Evolutionary conservation across 1,140 invertebrate genomes (phyloP).

Genomic region (Tetramorium parvispinum): DNA sequence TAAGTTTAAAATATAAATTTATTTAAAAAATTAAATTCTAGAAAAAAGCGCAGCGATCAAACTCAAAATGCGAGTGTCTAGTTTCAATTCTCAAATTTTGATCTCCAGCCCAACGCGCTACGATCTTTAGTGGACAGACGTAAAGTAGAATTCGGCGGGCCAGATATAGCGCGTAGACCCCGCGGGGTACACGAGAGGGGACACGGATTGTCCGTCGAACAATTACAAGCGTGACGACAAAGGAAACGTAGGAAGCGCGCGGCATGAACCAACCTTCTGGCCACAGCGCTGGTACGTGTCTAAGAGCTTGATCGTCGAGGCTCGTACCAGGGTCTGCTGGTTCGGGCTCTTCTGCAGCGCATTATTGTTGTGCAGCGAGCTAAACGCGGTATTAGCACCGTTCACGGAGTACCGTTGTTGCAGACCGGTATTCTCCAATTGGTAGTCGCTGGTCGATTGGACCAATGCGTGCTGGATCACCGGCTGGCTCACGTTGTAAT

Average conservation of each 20-base stretch:
- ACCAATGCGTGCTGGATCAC: constrained; percentile 85
- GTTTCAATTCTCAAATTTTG: neutral
- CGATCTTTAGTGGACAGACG: neutral
- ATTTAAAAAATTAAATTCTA: neutral
- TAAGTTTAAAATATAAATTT: neutral
- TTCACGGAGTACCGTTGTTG: constrained; percentile 83
- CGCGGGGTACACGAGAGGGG: neutral
- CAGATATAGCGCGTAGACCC: constrained; percentile 14
- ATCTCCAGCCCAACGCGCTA: neutral
- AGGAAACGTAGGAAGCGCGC: constrained; percentile 22
- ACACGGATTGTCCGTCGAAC: neutral
- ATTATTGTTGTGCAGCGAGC: constrained; percentile 84
- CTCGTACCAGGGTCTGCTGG: constrained; percentile 89
- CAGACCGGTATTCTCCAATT: constrained; percentile 78
- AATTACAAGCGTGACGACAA: constrained; percentile 2
- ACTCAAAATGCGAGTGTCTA: neutral
- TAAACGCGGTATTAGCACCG: constrained; percentile 83
- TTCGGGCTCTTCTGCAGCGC: constrained; percentile 85
- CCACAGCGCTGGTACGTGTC: constrained; percentile 90
- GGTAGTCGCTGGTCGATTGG: constrained; percentile 84
- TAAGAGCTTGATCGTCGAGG: constrained; percentile 91
- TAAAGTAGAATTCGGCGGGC: neutral
- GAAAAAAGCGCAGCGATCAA: neutral
- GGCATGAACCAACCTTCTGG: constrained; percentile 87
- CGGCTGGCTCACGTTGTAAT: constrained; percentile 85